These are phyloP conservation scores for Papilio machaon DNA, from an alignment of 1,140 invertebrate genomes.

Conservation along the genomic window DNA sequence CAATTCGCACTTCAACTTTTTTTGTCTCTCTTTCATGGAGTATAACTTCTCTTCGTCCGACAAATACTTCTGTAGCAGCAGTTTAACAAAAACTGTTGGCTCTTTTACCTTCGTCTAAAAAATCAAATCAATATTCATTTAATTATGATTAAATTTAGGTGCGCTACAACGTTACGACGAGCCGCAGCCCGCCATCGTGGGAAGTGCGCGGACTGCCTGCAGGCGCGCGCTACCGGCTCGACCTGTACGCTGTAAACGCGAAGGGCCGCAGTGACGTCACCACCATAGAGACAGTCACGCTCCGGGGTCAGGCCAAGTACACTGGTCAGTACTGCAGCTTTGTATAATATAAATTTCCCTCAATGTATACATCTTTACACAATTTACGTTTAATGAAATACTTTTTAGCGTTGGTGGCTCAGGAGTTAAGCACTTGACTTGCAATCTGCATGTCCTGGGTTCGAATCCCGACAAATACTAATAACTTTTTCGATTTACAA, in stretches of 20 bases:
- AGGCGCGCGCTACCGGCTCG: slow-evolving; percentile 88
- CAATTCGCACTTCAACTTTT: no score
- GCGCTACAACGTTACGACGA: slow-evolving; percentile 79
- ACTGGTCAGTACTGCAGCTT: slow-evolving; percentile 79
- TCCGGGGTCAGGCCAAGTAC: slow-evolving; percentile 89
- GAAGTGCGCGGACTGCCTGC: slow-evolving; percentile 90
- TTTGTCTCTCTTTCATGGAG: no score
- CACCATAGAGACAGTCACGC: slow-evolving; percentile 91
- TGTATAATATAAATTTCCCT: slow-evolving; percentile 21
- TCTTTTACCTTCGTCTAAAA: no score
- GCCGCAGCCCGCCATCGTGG: slow-evolving; percentile 85
- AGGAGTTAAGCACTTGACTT: no score
- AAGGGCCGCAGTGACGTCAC: slow-evolving; percentile 92
- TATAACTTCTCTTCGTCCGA: no score
- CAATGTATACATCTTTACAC: not conserved
- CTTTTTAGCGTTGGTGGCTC: no score
- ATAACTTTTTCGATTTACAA: no score
- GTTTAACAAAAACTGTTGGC: no score
- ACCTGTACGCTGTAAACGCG: slow-evolving; percentile 91
- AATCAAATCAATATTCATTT: no score
- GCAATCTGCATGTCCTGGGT: no score
- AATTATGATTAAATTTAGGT: slow-evolving; percentile 54
- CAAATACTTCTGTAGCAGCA: no score
- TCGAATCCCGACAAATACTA: no score
- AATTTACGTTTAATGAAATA: not conserved